phyloP scores from a whole-genome alignment of 2,888 invertebrate species.

The Nomada ruficornis region DNA sequence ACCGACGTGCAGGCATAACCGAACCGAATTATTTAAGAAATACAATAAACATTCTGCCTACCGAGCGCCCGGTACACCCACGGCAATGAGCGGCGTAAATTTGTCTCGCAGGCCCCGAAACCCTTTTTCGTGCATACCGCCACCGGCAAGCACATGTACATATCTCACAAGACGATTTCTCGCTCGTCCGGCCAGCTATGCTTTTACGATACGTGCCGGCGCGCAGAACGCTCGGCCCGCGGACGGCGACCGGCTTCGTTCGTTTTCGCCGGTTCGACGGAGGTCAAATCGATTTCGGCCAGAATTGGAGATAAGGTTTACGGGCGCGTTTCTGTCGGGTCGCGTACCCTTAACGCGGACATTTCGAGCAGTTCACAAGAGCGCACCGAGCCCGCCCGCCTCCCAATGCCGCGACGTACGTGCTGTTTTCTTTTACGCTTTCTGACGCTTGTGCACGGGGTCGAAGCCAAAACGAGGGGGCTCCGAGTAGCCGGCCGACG shows the following conservation, averaged over 20 bases:
- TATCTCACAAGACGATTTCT: slow-evolving; percentile 47
- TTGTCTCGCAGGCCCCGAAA: not conserved
- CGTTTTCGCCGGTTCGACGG: slow-evolving; percentile 61
- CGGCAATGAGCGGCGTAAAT: slow-evolving; percentile 48
- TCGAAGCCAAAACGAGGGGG: slow-evolving; percentile 66
- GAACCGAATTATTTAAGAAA: slow-evolving; percentile 20
- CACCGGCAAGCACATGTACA: slow-evolving; percentile 2
- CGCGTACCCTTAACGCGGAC: slow-evolving; percentile 48
- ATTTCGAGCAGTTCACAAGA: slow-evolving; percentile 40
- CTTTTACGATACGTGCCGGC: slow-evolving; percentile 47
- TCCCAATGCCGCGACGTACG: not conserved
- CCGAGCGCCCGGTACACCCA: slow-evolving; percentile 1
- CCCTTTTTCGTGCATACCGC: slow-evolving; percentile 8
- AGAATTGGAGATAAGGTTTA: slow-evolving; percentile 81
- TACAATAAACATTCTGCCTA: slow-evolving; percentile 18
- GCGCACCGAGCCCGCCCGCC: slow-evolving; percentile 8
- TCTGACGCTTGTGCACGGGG: slow-evolving; percentile 9
- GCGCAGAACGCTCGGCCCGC: slow-evolving; percentile 40
- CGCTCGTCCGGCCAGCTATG: slow-evolving; percentile 22
- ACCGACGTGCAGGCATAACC: too few relatives aligned
- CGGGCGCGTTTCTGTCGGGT: slow-evolving; percentile 66
- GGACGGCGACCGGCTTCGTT: slow-evolving; percentile 34
- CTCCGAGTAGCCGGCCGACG: slow-evolving; percentile 76
- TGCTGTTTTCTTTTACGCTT: not conserved
- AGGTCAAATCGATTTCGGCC: slow-evolving; percentile 81